These are phyloP conservation scores for Lacerta agilis DNA, from an alignment of 2,797 vertebrate species.

Conservation along the genomic window DNA sequence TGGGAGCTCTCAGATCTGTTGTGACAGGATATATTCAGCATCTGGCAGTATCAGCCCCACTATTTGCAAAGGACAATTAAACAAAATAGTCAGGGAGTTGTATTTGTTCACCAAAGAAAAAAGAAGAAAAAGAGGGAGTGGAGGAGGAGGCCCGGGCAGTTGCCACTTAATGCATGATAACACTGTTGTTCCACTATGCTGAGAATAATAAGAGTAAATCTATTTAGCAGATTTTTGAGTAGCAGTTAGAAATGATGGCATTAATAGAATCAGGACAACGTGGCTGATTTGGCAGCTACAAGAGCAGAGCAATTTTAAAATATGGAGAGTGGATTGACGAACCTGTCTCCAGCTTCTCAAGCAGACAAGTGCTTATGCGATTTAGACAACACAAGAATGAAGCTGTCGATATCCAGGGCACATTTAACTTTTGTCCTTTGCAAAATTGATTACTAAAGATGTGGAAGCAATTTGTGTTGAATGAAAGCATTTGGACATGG, in stretches of 20 bases:
- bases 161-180: neutral
- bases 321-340: conserved; percentile 12
- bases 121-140: neutral
- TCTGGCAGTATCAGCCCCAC: neutral
- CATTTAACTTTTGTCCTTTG: conserved; percentile 45
- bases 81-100: neutral
- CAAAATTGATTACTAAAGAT: conserved; percentile 61
- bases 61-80: conserved; percentile 9
- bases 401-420: conserved; percentile 43
- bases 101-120: neutral
- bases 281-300: conserved; percentile 13
- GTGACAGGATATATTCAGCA: neutral
- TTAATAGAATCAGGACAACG: neutral
- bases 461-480: conserved; percentile 57
- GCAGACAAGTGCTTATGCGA: conserved; percentile 29
- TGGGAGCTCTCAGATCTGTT: neutral
- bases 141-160: neutral
- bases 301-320: neutral
- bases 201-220: neutral
- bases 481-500: conserved; percentile 59
- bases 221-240: conserved; percentile 1
- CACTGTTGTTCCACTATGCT: neutral
- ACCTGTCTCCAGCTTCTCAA: conserved; percentile 1
- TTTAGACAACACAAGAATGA: conserved; percentile 41
- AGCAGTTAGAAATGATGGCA: neutral